Evolutionary conservation across 2,888 invertebrate species (phyloP), one percentile per base, ranked within the genome.

Genomic region (Clivina fossor): DNA sequence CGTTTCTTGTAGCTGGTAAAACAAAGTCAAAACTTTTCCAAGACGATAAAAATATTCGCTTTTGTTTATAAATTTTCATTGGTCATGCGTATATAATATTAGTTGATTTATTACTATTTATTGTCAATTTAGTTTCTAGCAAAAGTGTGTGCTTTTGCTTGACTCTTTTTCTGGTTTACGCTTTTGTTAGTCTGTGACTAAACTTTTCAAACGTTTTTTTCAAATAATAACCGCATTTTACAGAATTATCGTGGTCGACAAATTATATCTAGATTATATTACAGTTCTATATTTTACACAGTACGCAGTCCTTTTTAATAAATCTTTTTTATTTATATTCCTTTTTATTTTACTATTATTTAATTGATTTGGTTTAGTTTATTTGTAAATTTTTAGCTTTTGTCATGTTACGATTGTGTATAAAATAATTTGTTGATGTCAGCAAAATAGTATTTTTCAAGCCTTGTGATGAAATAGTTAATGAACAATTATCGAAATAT

Each of bases 1-100:
- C 16, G 20, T 49, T 16, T 49, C 53, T 47, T 54, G 55, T 73
- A 73, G 73, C 71, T 73, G 73, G 73, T 73, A 74, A 73, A 73
- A 73, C 70, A 74, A 73, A 71, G 73, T 73, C 72, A 73, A 74
- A 74, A 74, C 73, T 71, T 54, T n/a, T 13, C 28, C 37, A 43
- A 54, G 16, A 44, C 30, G 50, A 43, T 37, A 20, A 35, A 35
- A 53, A 51, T n/a, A n/a, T 51, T 48, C 37, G 53, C 53, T 55
- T 40, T 30, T 55, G 47, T 47, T 47, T 54, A 54, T 46, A 47
- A 44, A 19, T 22, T 33, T 50, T 43, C 44, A 37, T 44, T 43
- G 35, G 46, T 47, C 47, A 54, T 46, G 46, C 46, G 30, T 54
- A 46, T 38, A 18, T 32, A 32, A 47, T 32, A 32, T 55, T 38